A percentile compares a stretch with the other conserved stretches of the same genome.
Conservation (phyloP, 2,113 vertebrate species). For the Entelurus aequoreus region DNA sequence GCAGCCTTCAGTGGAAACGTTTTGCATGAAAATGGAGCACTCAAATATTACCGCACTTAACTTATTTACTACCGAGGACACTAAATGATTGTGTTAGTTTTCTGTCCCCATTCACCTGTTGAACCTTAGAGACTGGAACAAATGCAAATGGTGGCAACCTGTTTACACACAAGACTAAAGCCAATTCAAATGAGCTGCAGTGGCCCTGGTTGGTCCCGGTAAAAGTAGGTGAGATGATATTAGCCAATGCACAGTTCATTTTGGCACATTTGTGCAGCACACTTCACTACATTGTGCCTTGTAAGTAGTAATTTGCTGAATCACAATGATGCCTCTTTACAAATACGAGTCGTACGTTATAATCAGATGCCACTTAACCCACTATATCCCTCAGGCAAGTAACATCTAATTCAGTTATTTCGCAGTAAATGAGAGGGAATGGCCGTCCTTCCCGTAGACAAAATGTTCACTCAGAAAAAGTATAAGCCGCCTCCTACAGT, state of each 20-base stretch:
- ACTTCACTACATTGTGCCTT: conserved; percentile 22
- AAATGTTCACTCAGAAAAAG: neutral
- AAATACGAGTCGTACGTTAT: conserved; percentile 16
- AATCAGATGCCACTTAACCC: conserved; percentile 22
- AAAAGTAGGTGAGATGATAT: conserved; percentile 49
- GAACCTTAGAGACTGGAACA: conserved; percentile 95
- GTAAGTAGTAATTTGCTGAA: conserved; percentile 25
- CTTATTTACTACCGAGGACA: conserved; percentile 48
- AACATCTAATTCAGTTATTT: neutral
- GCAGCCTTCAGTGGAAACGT: too few species aligned
- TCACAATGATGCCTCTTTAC: conserved; percentile 27
- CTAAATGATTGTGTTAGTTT: conserved; percentile 57
- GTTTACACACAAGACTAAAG: conserved; percentile 84
- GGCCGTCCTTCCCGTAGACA: neutral
- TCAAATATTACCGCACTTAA: conserved; percentile 27
- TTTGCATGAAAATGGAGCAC: too few species aligned
- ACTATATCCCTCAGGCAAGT: conserved; percentile 12
- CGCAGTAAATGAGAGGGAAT: conserved; percentile 3
- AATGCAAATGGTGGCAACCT: conserved; percentile 94
- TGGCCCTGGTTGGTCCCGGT: conserved; percentile 61
- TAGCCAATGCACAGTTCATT: conserved; percentile 44
- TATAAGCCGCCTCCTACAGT: neutral
- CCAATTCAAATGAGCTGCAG: conserved; percentile 82
- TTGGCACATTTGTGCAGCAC: conserved; percentile 42
- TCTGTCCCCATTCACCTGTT: conserved; percentile 87